Evolutionary conservation across 1,140 invertebrate species (phyloP).

Genomic region (Tyrophagus putrescentiae): DNA sequence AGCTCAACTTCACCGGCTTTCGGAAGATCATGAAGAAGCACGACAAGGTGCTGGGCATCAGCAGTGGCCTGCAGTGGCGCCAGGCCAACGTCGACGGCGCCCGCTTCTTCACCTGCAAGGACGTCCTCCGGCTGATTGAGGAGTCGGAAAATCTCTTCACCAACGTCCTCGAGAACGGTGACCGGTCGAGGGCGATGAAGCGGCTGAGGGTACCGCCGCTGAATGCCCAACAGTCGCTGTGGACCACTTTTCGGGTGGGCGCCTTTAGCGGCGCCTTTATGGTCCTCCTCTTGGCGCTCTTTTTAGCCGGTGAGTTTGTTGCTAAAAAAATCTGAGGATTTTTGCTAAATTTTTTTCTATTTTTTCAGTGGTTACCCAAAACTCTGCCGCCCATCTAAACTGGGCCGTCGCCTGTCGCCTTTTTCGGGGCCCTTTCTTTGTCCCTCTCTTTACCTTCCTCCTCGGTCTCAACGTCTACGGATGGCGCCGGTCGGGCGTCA

Average conservation of each 20-base stretch:
- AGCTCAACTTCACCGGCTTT: conserved; percentile 97
- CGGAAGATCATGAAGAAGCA: conserved; percentile 99
- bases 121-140: conserved; percentile 86
- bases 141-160: conserved; percentile 80
- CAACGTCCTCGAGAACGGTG: conserved; percentile 78
- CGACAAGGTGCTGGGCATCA: conserved; percentile 55
- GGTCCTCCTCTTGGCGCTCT: conserved; percentile 65
- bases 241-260: conserved; percentile 76
- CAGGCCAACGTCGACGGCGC: conserved; percentile 79
- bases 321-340: too few species aligned
- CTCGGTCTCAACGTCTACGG: conserved; percentile 94
- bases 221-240: conserved; percentile 82
- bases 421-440: conserved; percentile 78
- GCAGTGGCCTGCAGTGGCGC: conserved; percentile 52
- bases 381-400: conserved; percentile 39
- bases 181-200: conserved; percentile 95
- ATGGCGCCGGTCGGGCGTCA: conserved; percentile 95
- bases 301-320: conserved; percentile 59
- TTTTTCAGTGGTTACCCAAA: conserved; percentile 8
- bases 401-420: conserved; percentile 63
- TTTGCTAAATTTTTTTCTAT: too few species aligned
- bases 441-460: conserved; percentile 84
- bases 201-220: conserved; percentile 82
- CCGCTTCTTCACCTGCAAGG: conserved; percentile 90
- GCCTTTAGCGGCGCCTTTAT: conserved; percentile 84